Conservation (phyloP, 2,113 vertebrate genomes). For the Sinocyclocheilus anophthalmus region DNA sequence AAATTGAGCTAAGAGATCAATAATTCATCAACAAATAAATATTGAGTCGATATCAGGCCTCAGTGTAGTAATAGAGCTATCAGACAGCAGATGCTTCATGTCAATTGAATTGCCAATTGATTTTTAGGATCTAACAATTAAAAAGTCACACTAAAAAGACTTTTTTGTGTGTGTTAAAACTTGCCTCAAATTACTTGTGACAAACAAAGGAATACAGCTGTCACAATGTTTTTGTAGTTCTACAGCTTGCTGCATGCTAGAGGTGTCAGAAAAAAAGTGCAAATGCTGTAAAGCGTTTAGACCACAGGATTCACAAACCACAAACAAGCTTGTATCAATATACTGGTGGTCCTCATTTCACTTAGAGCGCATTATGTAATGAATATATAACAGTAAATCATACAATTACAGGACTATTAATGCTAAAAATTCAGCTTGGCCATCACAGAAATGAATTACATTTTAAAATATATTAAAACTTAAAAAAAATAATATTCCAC, state of each 20-base stretch:
- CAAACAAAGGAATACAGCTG: neutral
- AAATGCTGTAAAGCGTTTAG: neutral
- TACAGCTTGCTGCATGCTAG: neutral
- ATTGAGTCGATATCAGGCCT: slow-evolving; percentile 53
- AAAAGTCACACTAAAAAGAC: neutral
- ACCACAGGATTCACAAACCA: slow-evolving; percentile 13
- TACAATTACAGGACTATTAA: neutral
- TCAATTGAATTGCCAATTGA: slow-evolving; percentile 53
- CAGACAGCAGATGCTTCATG: slow-evolving; percentile 43
- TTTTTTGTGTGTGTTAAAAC: neutral
- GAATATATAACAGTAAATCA: neutral
- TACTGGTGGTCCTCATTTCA: neutral
- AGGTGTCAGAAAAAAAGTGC: neutral
- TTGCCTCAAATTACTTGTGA: neutral
- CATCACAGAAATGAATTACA: neutral
- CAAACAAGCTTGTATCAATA: neutral
- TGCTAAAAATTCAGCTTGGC: neutral
- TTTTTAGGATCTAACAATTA: slow-evolving; percentile 7
- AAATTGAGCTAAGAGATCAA: slow-evolving; percentile 59
- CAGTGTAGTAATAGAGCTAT: slow-evolving; percentile 53
- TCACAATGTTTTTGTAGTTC: neutral
- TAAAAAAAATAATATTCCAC: too few relatives aligned
- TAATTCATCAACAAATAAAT: slow-evolving; percentile 64
- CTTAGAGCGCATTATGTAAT: neutral
- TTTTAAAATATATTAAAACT: neutral